Base-by-base conservation (phyloP, 2,888 invertebrate species). In the Cheilosia impressa region DNA sequence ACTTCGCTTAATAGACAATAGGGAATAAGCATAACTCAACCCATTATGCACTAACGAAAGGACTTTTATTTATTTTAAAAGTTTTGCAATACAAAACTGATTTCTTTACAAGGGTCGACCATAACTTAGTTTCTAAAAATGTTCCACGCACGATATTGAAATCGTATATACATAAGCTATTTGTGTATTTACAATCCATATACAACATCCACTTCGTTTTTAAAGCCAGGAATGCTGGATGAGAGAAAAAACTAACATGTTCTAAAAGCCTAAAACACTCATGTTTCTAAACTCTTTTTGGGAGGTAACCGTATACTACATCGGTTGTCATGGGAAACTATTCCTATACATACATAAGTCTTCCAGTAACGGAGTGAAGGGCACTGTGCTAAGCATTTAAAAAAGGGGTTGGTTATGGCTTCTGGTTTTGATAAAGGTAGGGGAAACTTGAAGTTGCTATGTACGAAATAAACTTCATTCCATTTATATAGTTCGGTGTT, bases 321-420 rank as follows among this genome's bases (percentile, higher is more conserved):
- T 10, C 38, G 38, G 13, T 38, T 38, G 38, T 38, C 13, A 38
- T 38, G 13, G 38, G 10, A 38, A 38, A 38, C 38, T 38, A 38
- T 38, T 13, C 10, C 13, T 38, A 15, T 6, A 52, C 15, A 13
- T 27, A 27, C 3, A 15, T n/a, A 38, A 13, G 5, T 19, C n/a
- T 17, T 17, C 3, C 15, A n/a, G 45, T 34, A 13, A 13, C 45
- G 47, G n/a, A 34, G 63, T 50, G 63, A 50, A 50, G n/a, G 13
- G 34, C 15, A 31, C 22, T 47, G 50, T 50, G 50, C 50, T 63
- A 27, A 63, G 34, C 34, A 50, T 63, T 63, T 34, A 50, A 41
- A 50, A 50, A 63, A 50, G 22, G 63, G 63, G 47, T 63, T 63
- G 63, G 19, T 63, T 63, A 63, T 63, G 50, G 34, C 15, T 31